A percentile compares a stretch with the other conserved stretches of the same genome.
phyloP scores from a whole-genome alignment of 2,797 vertebrate genomes.

The Sebastes hopkinsi region DNA sequence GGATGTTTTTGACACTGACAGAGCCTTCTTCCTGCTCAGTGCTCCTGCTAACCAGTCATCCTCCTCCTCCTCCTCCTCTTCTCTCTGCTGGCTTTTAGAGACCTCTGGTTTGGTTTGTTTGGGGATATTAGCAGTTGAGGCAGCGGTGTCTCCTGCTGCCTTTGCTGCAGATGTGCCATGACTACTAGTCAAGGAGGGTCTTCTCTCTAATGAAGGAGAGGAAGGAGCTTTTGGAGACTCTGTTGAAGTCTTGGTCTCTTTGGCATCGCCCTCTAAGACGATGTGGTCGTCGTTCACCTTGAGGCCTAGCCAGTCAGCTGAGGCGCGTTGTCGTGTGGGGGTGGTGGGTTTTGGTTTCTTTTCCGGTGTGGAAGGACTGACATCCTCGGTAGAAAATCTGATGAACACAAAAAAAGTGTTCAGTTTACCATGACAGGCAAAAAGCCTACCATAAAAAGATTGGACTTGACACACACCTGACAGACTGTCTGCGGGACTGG shows the following conservation, averaged over 20 bases:
- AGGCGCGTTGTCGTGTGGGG: constrained; percentile 45
- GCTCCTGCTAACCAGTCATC: constrained; percentile 85
- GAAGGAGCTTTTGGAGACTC: constrained; percentile 37
- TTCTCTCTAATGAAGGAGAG: constrained; percentile 49
- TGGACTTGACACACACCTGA: constrained; percentile 64
- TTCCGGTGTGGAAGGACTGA: constrained; percentile 73
- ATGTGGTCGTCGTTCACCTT: constrained; percentile 74
- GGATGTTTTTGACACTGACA: constrained; percentile 40
- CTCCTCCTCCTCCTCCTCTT: constrained; percentile 43
- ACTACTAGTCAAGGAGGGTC: constrained; percentile 13
- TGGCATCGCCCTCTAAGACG: constrained; percentile 32
- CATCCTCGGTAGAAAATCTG: constrained; percentile 87
- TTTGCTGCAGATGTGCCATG: constrained; percentile 45
- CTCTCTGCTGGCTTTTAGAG: constrained; percentile 35
- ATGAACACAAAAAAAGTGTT: neutral
- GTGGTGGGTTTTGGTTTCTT: constrained; percentile 71
- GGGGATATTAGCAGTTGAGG: neutral
- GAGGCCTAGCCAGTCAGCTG: constrained; percentile 88
- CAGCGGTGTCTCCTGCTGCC: neutral
- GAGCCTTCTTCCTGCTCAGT: constrained; percentile 83
- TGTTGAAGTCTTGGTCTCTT: neutral
- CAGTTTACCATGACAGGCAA: neutral
- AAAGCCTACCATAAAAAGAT: neutral
- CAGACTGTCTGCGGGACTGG: constrained; percentile 82
- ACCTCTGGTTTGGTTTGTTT: constrained; percentile 43